Evolutionary conservation across 2,797 vertebrate genomes (phyloP).

Genomic region (Rhodeus uyekii): DNA sequence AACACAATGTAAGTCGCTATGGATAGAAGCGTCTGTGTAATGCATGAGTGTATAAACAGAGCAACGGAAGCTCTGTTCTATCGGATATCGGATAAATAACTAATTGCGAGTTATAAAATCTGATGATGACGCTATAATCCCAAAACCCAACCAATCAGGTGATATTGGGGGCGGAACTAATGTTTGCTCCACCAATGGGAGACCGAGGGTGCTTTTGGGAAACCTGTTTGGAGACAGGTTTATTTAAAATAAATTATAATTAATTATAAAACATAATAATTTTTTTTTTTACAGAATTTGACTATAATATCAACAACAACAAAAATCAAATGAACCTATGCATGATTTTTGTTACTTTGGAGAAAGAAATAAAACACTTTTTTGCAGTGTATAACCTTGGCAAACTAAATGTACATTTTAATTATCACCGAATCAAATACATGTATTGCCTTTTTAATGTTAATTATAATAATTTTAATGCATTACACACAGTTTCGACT

Average conservation of each 20-base stretch:
- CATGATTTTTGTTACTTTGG: not conserved
- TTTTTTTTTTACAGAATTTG: too few species aligned
- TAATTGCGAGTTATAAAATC: not conserved
- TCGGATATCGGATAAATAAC: too few species aligned
- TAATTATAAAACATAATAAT: too few species aligned
- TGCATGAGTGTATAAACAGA: not conserved
- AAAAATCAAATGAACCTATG: too few species aligned
- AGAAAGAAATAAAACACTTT: not conserved
- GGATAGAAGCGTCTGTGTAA: not conserved
- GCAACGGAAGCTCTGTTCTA: too few species aligned
- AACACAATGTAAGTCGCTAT: not conserved
- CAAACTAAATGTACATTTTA: not conserved
- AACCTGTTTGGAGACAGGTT: not conserved
- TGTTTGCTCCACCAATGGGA: not conserved
- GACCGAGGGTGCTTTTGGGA: not conserved
- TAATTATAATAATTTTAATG: too few species aligned
- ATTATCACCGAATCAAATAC: not conserved
- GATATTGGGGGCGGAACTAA: not conserved
- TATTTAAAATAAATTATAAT: not conserved
- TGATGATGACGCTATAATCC: not conserved
- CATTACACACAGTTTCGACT: not conserved
- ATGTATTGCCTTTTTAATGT: not conserved
- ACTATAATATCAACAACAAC: too few species aligned
- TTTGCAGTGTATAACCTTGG: not conserved
- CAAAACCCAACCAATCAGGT: not conserved